These are phyloP conservation scores for Polydrusus tereticollis DNA, from an alignment of 2,888 invertebrate genomes.

Conservation along the genomic window DNA sequence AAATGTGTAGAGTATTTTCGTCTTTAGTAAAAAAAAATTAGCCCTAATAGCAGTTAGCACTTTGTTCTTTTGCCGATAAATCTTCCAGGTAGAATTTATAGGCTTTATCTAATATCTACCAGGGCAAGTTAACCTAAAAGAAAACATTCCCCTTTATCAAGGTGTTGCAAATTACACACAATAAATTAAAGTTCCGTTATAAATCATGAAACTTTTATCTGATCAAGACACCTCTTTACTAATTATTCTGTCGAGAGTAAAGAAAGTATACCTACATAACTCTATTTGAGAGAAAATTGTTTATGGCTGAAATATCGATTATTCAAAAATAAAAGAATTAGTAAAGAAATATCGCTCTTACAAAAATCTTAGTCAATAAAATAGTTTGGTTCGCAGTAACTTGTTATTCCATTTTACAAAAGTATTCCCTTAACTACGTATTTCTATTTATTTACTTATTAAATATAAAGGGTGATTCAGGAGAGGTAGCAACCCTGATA, in stretches of 20 bases:
- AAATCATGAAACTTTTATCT: conserved; percentile 26
- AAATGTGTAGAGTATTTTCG: neutral
- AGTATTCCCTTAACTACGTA: too few species aligned
- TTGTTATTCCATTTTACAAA: too few species aligned
- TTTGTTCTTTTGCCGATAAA: conserved; percentile 17
- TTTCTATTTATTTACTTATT: too few species aligned
- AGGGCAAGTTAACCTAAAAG: conserved; percentile 25
- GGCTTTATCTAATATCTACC: conserved; percentile 31
- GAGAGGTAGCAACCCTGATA: too few species aligned
- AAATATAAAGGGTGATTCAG: too few species aligned
- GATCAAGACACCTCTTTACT: conserved; percentile 20
- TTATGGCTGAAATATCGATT: neutral
- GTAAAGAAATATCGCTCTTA: too few species aligned
- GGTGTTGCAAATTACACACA: conserved; percentile 26
- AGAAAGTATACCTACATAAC: neutral
- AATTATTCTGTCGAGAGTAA: conserved; percentile 3
- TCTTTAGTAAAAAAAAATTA: neutral
- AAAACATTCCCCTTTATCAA: conserved; percentile 27
- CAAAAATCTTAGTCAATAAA: too few species aligned
- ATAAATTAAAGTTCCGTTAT: conserved; percentile 33
- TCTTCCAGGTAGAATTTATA: conserved; percentile 25
- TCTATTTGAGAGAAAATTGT: neutral
- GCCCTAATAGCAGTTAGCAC: neutral
- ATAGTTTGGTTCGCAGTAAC: too few species aligned
- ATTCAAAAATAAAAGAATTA: neutral